phyloP scores from a whole-genome alignment of 2,797 vertebrate genomes.

The Chromobotia macracanthus region DNA sequence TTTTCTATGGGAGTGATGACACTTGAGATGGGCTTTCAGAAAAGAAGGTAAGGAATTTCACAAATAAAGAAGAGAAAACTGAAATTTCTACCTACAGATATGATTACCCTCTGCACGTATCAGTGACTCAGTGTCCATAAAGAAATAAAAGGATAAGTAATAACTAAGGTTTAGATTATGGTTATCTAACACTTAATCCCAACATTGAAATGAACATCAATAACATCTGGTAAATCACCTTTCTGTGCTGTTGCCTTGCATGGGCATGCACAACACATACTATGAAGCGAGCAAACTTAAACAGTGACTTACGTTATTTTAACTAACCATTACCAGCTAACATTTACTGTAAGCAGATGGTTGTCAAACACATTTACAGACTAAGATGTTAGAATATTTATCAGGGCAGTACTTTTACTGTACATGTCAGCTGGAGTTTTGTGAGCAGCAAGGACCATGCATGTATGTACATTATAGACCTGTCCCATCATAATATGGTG shows the following conservation, averaged over 20 bases:
- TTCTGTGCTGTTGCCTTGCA: slow-evolving; percentile 26
- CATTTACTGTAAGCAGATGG: slow-evolving; percentile 25
- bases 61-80: not conserved
- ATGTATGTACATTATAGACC: slow-evolving; percentile 45
- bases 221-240: slow-evolving; percentile 1
- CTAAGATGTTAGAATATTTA: slow-evolving; percentile 48
- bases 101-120: not conserved
- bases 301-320: slow-evolving; percentile 37
- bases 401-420: slow-evolving; percentile 24
- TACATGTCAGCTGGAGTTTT: slow-evolving; percentile 39
- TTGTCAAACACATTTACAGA: slow-evolving; percentile 31
- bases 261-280: slow-evolving; percentile 12
- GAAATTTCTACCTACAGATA: not conserved
- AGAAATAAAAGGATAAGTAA: not conserved
- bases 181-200: not conserved
- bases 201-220: not conserved
- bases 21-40: not conserved
- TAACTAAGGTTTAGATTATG: not conserved
- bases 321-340: slow-evolving; percentile 17
- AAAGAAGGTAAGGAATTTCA: not conserved
- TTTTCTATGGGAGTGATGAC: not conserved
- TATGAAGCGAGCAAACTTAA: slow-evolving; percentile 1
- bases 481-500: slow-evolving; percentile 19
- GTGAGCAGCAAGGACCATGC: slow-evolving; percentile 55
- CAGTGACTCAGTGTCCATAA: not conserved